Evolutionary conservation across 2,888 invertebrate species (phyloP).

Genomic region (Sussaba pulchella): DNA sequence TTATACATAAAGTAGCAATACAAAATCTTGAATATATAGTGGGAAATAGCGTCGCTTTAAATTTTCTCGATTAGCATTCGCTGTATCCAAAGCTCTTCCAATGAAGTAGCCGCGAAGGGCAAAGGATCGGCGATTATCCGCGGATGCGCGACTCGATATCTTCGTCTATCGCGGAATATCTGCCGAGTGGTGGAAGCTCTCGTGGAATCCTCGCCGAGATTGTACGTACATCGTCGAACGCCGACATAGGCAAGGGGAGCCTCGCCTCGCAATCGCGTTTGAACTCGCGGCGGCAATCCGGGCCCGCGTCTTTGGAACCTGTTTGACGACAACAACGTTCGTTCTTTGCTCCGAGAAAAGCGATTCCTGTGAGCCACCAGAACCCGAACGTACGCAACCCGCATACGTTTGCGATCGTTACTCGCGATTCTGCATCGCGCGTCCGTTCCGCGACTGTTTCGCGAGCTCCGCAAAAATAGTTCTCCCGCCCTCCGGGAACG

Average conservation of each 20-base stretch:
- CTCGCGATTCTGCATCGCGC: conserved; percentile 12
- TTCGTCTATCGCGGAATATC: neutral
- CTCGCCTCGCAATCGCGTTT: conserved; percentile 37
- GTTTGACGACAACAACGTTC: conserved; percentile 78
- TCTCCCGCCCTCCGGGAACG: conserved; percentile 29
- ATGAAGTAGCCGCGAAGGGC: neutral
- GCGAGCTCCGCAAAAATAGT: conserved; percentile 58
- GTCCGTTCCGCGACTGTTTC: conserved; percentile 35
- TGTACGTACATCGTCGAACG: neutral
- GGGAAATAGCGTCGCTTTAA: neutral
- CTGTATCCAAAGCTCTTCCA: neutral
- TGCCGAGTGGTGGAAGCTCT: neutral
- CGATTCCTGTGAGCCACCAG: conserved; percentile 36
- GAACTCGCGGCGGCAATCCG: conserved; percentile 8
- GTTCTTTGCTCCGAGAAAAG: conserved; percentile 58
- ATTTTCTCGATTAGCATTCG: conserved; percentile 1
- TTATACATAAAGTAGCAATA: neutral
- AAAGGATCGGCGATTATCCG: neutral
- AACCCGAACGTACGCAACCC: conserved; percentile 37
- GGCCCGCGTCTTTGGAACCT: conserved; percentile 74
- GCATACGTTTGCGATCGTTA: conserved; percentile 43
- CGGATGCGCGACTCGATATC: neutral
- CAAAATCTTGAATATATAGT: neutral
- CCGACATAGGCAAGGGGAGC: conserved; percentile 50
- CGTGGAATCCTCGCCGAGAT: neutral